phyloP scores from a whole-genome alignment of 2,888 invertebrate genomes.

The Dasysyrphus albostriatus region DNA sequence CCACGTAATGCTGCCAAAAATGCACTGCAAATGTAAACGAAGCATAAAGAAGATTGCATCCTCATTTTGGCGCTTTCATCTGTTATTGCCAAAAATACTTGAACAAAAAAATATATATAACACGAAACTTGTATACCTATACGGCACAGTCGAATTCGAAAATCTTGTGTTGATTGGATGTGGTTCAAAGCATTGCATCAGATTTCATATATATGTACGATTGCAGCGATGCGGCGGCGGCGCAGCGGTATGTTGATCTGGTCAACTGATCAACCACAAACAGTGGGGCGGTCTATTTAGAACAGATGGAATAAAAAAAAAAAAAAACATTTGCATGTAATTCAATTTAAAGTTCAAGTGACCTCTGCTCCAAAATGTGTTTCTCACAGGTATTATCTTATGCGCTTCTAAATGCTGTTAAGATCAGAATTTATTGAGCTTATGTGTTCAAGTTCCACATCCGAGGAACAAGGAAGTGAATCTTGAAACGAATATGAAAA shows the following conservation, averaged over 20 bases:
- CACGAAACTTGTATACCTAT: conserved; percentile 52
- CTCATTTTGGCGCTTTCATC: conserved; percentile 69
- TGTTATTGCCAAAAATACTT: conserved; percentile 44
- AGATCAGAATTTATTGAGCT: too few species aligned
- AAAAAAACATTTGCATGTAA: background rate
- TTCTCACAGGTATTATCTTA: too few species aligned
- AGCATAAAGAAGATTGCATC: conserved; percentile 67
- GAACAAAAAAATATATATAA: conserved; percentile 25
- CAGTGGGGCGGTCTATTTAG: background rate
- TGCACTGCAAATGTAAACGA: conserved; percentile 56
- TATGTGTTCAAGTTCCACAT: too few species aligned
- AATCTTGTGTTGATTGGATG: conserved; percentile 49
- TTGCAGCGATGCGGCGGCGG: conserved; percentile 1
- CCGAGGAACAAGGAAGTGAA: too few species aligned
- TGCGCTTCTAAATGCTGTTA: too few species aligned
- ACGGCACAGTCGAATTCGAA: conserved; percentile 57
- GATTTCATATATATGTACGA: conserved; percentile 65
- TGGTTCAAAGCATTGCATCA: conserved; percentile 50
- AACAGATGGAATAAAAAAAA: background rate
- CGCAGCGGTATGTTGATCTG: background rate
- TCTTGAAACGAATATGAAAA: too few species aligned
- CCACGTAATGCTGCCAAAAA: conserved; percentile 55
- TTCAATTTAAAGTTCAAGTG: too few species aligned
- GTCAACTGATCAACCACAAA: background rate
- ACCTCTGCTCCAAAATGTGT: too few species aligned